A percentile compares a stretch with the other conserved stretches of the same genome.
Conservation (phyloP, 2,888 invertebrate genomes). For the Scaptomyza tumidula region DNA sequence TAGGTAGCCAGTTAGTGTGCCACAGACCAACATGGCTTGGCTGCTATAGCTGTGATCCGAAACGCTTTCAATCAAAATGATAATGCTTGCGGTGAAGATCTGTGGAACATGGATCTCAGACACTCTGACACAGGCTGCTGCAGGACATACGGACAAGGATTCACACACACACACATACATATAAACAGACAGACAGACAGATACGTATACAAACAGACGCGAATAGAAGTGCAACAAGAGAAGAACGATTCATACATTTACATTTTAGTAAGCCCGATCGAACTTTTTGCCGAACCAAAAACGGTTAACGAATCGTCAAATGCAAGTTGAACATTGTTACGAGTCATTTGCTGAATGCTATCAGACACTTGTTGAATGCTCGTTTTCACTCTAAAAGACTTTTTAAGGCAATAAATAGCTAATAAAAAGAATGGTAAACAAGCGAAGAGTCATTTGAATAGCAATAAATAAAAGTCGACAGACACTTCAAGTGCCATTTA, state of each 20-base stretch:
- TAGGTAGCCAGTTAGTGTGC: constrained; percentile 76
- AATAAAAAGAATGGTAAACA: too few relatives aligned
- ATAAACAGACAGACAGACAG: constrained; percentile 2
- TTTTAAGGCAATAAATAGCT: too few relatives aligned
- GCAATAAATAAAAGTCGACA: not conserved
- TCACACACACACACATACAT: constrained; percentile 13
- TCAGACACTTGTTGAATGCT: too few relatives aligned
- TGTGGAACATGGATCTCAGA: constrained; percentile 48
- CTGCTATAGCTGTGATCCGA: constrained; percentile 72
- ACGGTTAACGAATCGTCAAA: too few relatives aligned
- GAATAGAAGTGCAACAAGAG: constrained; percentile 9
- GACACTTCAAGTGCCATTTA: not conserved
- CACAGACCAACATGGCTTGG: constrained; percentile 80
- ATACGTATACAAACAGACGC: constrained; percentile 3
- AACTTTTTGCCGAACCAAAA: too few relatives aligned
- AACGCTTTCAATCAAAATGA: constrained; percentile 75
- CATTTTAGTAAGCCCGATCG: too few relatives aligned
- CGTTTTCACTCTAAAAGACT: too few relatives aligned
- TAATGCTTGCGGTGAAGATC: constrained; percentile 69
- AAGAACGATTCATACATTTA: too few relatives aligned
- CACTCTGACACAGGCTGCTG: not conserved
- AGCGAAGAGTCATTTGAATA: not conserved
- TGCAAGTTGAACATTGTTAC: not conserved
- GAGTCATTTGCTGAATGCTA: constrained; percentile 1
- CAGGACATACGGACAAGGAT: constrained; percentile 6